These are phyloP conservation scores for Lysiphlebus fabarum DNA, from an alignment of 1,140 invertebrate species.

Conservation along the genomic window DNA sequence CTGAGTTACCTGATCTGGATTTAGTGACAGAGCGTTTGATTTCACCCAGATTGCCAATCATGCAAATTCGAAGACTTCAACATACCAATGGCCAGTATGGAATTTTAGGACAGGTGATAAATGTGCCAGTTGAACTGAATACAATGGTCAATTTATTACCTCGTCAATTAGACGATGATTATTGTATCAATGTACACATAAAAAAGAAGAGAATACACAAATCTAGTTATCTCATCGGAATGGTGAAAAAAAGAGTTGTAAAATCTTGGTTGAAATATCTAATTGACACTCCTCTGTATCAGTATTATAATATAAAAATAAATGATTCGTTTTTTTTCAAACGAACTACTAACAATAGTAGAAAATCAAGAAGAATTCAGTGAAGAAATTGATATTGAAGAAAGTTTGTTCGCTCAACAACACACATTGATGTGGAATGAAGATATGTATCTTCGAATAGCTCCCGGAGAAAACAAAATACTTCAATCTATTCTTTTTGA, in stretches of 20 bases:
- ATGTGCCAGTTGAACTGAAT: conserved; percentile 42
- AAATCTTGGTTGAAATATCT: conserved; percentile 28
- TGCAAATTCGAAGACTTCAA: conserved; percentile 40
- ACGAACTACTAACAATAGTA: neutral
- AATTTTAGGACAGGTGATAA: conserved; percentile 45
- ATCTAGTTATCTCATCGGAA: conserved; percentile 25
- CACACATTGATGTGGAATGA: conserved; percentile 41
- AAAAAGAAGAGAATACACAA: conserved; percentile 33
- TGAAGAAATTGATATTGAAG: conserved; percentile 33
- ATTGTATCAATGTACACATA: conserved; percentile 38
- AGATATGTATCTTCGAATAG: conserved; percentile 34
- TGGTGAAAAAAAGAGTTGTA: conserved; percentile 21
- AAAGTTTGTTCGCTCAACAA: conserved; percentile 36
- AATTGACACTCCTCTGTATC: conserved; percentile 25
- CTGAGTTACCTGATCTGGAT: conserved; percentile 37
- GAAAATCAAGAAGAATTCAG: conserved; percentile 25
- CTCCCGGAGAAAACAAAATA: conserved; percentile 32
- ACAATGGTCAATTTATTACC: conserved; percentile 42
- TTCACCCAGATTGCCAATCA: conserved; percentile 43
- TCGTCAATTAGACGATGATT: conserved; percentile 40
- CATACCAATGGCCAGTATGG: conserved; percentile 37
- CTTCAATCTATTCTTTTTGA: conserved; percentile 30
- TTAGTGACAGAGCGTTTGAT: conserved; percentile 40
- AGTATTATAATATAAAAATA: conserved; percentile 22
- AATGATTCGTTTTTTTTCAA: conserved; percentile 8